Conservation (phyloP, 2,113 vertebrate species). For the Onychostruthus taczanowskii region DNA sequence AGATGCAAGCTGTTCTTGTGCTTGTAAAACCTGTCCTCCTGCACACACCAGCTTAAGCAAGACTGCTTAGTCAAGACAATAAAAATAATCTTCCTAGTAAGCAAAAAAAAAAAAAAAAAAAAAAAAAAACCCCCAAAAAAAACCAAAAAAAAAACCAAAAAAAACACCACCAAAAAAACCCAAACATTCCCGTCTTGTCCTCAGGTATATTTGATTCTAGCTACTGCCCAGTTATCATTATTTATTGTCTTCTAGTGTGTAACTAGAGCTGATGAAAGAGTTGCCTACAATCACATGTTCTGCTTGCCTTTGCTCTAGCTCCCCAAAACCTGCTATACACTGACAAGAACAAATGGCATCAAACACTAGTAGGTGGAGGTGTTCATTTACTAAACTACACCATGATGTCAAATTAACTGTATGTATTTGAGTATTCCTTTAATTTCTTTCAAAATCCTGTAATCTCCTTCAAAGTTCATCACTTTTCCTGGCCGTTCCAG, state of each 20-base stretch:
- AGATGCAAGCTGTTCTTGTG: background rate
- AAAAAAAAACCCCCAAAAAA: accelerated
- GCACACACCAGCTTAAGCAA: background rate
- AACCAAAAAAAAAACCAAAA: too few species aligned
- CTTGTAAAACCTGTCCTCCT: background rate
- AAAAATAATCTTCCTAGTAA: background rate
- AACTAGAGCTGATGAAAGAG: background rate
- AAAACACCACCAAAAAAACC: too few species aligned
- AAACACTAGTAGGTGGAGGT: background rate
- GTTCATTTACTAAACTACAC: background rate
- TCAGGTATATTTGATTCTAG: background rate
- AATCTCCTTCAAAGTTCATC: background rate
- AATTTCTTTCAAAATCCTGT: background rate
- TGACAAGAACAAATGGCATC: background rate
- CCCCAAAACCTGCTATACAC: background rate
- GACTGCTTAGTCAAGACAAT: background rate
- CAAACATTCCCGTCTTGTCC: background rate
- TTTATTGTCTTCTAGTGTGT: background rate
- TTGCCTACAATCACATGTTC: background rate
- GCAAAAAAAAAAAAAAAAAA: background rate
- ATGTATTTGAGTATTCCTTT: background rate
- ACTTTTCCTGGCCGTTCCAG: background rate
- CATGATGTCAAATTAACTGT: background rate
- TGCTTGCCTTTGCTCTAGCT: background rate
- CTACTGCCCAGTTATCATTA: background rate